phyloP scores from a whole-genome alignment of 1,140 invertebrate genomes.

The Drosophila baimaii region DNA sequence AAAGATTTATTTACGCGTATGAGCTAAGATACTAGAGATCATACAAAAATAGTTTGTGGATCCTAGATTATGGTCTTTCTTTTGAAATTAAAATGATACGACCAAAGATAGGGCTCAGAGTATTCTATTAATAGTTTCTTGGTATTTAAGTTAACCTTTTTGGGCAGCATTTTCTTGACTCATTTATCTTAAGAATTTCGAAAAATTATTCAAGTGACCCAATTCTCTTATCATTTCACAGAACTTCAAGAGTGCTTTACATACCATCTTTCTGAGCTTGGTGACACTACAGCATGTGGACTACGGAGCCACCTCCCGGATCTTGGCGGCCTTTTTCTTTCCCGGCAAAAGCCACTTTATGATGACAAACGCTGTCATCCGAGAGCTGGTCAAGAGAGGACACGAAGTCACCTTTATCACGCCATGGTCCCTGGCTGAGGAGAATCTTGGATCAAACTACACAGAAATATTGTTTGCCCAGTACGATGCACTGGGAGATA shows the following conservation, averaged over 20 bases:
- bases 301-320: constrained; percentile 30
- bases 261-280: constrained; percentile 26
- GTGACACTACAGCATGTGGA: constrained; percentile 41
- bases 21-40: too few relatives aligned
- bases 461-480: constrained; percentile 61
- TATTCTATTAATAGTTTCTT: background rate
- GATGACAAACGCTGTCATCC: constrained; percentile 65
- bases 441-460: constrained; percentile 67
- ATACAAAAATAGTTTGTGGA: too few relatives aligned
- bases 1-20: too few relatives aligned
- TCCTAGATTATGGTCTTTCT: background rate
- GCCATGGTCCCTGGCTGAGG: constrained; percentile 52
- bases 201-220: background rate
- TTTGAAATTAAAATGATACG: background rate
- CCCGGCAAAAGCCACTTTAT: constrained; percentile 76
- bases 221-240: constrained; percentile 24
- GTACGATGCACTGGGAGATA: constrained; percentile 51
- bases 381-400: constrained; percentile 60
- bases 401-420: constrained; percentile 74
- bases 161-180: background rate
- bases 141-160: background rate
- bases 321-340: constrained; percentile 69
- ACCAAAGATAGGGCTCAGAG: background rate
- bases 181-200: background rate
- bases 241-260: constrained; percentile 59